Evolutionary conservation across 2,113 vertebrate genomes (phyloP).

Genomic region (Trichomycterus rosablanca): DNA sequence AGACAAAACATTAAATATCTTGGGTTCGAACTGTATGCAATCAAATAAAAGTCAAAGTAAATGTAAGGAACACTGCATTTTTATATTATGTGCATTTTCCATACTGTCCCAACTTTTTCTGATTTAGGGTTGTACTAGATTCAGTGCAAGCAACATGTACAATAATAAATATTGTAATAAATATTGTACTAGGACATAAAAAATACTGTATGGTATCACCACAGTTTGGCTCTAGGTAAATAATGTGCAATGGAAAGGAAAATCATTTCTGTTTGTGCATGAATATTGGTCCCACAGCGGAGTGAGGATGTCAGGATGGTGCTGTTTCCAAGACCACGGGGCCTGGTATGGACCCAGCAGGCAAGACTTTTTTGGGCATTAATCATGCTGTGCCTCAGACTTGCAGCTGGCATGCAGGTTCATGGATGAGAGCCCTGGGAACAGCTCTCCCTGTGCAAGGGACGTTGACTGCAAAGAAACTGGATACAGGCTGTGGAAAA

Average conservation of each 20-base stretch:
- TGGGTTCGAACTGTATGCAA: no score
- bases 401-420: conserved; percentile 6
- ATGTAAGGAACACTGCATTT: no score
- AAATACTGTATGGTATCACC: background rate
- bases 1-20: no score
- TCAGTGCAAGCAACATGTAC: no score
- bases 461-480: background rate
- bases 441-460: background rate
- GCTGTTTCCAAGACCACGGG: conserved; percentile 37
- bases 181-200: background rate
- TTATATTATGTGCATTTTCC: no score
- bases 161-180: no score
- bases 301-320: conserved; percentile 27
- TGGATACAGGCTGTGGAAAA: background rate
- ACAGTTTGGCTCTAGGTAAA: background rate
- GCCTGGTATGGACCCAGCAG: conserved; percentile 3
- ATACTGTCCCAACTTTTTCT: no score
- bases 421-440: conserved; percentile 3
- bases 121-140: no score
- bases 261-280: conserved; percentile 9
- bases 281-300: conserved; percentile 30
- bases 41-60: no score
- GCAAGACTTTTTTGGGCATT: conserved; percentile 23
- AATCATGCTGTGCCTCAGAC: conserved; percentile 16
- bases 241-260: background rate